Conservation (phyloP, 2,797 vertebrate genomes). For the Lagorchestes hirsutus region DNA sequence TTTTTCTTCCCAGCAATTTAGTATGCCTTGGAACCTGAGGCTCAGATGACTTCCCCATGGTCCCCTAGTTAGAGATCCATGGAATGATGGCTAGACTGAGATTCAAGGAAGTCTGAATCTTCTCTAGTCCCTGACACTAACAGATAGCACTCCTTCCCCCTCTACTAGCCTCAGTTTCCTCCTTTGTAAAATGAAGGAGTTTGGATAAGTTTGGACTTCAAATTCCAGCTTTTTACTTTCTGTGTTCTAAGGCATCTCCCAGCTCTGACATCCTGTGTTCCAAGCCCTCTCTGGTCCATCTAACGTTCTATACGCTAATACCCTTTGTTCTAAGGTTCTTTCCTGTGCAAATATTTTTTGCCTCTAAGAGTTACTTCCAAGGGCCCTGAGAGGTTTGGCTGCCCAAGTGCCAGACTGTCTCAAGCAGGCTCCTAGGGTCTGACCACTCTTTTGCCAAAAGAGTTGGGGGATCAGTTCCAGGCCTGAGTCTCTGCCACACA, state of each 20-base stretch:
- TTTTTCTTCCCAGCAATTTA: background rate
- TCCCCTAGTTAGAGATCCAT: background rate
- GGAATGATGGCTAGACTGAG: background rate
- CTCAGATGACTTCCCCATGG: background rate
- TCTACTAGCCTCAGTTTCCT: background rate
- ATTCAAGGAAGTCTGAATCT: background rate
- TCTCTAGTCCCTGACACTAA: background rate
- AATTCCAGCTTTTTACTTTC: background rate
- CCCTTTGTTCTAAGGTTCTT: background rate
- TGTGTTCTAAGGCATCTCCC: background rate
- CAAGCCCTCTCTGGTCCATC: background rate
- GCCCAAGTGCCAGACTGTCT: conserved; percentile 5
- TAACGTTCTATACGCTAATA: background rate
- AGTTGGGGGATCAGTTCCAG: background rate
- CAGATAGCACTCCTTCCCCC: background rate
- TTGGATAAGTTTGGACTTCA: background rate
- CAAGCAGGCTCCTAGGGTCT: background rate
- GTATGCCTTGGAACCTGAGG: background rate
- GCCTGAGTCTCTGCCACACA: background rate
- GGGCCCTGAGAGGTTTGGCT: background rate
- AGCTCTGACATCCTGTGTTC: background rate
- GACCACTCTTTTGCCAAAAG: background rate
- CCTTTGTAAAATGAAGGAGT: background rate
- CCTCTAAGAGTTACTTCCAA: background rate
- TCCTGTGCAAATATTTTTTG: background rate